Evolutionary conservation across 2,888 invertebrate genomes (phyloP).

Genomic region (Nebria brevicollis): DNA sequence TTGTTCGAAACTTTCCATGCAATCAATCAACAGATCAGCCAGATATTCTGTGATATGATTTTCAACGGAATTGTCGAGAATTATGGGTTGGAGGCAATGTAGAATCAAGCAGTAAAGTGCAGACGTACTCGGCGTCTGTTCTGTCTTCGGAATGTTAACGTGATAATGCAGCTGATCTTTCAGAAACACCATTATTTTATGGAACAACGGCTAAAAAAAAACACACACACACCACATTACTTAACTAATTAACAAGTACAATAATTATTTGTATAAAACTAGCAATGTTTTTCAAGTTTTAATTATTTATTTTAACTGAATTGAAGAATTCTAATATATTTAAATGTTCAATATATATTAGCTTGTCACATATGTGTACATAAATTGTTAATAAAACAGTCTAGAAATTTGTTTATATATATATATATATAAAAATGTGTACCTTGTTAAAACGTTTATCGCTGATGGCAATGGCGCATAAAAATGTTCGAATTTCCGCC

Average conservation of each 20-base stretch:
- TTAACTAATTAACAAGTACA: too few species aligned
- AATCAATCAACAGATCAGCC: background rate
- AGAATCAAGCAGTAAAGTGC: background rate
- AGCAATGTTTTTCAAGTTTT: too few species aligned
- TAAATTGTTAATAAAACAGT: background rate
- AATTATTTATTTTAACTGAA: background rate
- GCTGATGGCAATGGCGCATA: slow-evolving; percentile 20
- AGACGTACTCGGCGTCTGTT: background rate
- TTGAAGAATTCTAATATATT: too few species aligned
- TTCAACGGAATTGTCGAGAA: slow-evolving; percentile 16
- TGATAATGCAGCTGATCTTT: background rate
- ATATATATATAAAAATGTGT: background rate
- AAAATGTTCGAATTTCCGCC: slow-evolving; percentile 32
- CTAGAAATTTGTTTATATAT: background rate
- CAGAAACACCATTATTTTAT: slow-evolving; percentile 13
- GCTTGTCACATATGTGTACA: too few species aligned
- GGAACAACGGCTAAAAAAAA: slow-evolving; percentile 28
- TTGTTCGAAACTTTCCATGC: slow-evolving; percentile 14
- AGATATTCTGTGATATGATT: slow-evolving; percentile 20
- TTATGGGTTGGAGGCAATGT: slow-evolving; percentile 28
- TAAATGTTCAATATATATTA: too few species aligned
- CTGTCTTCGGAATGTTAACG: background rate
- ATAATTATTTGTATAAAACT: too few species aligned
- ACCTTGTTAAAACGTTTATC: slow-evolving; percentile 28
- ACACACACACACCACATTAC: too few species aligned